Evolutionary conservation across 2,113 vertebrate species (phyloP).

Genomic region (Trichechus manatus): DNA sequence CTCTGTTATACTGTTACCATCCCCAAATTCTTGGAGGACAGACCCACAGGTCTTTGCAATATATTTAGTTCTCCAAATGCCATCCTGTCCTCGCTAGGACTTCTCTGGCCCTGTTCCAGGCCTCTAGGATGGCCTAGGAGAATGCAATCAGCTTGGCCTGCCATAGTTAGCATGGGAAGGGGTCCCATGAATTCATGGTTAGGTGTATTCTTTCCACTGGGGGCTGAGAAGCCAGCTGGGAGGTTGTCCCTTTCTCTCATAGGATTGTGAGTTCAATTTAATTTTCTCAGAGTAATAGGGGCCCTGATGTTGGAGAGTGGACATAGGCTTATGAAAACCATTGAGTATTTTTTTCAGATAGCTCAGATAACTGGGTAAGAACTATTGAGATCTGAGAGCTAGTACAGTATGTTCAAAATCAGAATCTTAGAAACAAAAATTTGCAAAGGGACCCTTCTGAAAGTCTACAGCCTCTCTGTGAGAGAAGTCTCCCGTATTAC

Average conservation of each 20-base stretch:
- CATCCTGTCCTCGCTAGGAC: not conserved
- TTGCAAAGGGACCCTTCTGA: not conserved
- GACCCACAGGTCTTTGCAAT: not conserved
- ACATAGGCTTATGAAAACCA: not conserved
- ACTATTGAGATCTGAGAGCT: not conserved
- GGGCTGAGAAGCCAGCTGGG: not conserved
- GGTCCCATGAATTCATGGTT: not conserved
- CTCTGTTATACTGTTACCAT: not conserved
- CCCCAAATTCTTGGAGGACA: not conserved
- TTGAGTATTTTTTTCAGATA: not conserved
- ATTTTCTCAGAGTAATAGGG: not conserved
- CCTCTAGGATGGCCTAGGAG: not conserved
- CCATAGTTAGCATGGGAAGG: not conserved
- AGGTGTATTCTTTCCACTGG: not conserved
- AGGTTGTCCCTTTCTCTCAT: not conserved
- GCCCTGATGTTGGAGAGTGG: not conserved
- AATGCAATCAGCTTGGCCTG: not conserved
- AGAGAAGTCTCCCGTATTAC: not conserved
- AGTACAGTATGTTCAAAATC: not conserved
- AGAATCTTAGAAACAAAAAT: not conserved
- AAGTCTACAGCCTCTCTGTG: not conserved
- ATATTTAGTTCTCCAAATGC: not conserved
- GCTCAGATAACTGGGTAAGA: not conserved
- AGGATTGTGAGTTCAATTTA: not conserved
- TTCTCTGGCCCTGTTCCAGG: not conserved